Base-by-base conservation (phyloP, 2,797 vertebrate species). In the Halcyon chelicuti region DNA sequence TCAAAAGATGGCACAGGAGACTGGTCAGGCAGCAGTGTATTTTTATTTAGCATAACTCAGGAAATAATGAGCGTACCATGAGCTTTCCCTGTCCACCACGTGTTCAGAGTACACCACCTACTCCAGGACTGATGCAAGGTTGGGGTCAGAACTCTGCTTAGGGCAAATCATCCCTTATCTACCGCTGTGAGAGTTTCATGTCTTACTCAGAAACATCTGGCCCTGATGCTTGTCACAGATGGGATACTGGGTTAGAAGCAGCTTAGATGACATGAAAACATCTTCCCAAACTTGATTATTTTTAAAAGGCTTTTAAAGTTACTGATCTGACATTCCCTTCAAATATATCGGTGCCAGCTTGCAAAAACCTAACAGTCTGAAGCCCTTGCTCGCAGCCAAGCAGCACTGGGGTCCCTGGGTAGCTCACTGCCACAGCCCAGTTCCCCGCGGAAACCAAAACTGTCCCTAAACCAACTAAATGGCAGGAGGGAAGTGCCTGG, bases 131-230 rank as follows among this genome's bases (percentile, higher is more conserved):
- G 46, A 75, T 81, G 13, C 21, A 54, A 57, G 37, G 31, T 46
- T 6, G 3, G 63, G 31, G 49, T 54, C 31, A 93, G 70, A 92
- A 19, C 55, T 86, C 42, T 14, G 22, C 65, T 94, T 72, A 86
- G 77, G 39, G 51, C 9, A 88, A 91, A 66, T 66, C 55, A 72
- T 84, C 28, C 21, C 55, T 18, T 10, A 76, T 28, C 42, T 20
- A 55, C 57, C 51, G 37, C 40, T 54, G 67, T 52, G 57, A 22
- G 57, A 92, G 19, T 82, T 91, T 82, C 52, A 5, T 31, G 31
- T 51, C 66, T 60, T 70, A 54, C 31, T 89, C 75, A 73, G 74
- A 90, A 94, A 93, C 71, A 67, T 60, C 77, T 91, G 86, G 47
- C 35, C 21, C 35, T 62, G 67, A 51, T 44, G 37, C 16, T 55